Base-by-base conservation (phyloP, 2,888 invertebrate species). In the Orgyia antiqua region DNA sequence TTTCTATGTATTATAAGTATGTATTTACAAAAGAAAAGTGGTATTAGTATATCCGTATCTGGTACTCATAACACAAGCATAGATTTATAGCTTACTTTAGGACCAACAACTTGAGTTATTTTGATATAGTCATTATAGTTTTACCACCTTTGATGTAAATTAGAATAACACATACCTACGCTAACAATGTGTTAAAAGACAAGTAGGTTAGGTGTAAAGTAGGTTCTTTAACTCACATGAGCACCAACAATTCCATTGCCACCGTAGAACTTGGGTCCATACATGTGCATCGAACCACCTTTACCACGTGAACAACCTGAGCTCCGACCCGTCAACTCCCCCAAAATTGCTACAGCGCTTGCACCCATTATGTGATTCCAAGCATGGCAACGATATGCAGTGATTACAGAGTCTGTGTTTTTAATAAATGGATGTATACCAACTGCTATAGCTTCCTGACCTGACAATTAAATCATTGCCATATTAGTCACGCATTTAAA, bases 221-320 rank as follows among this genome's bases (percentile, higher is more conserved):
- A n/a, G n/a, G n/a, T n/a, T n/a, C n/a, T n/a, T n/a, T n/a, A n/a
- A 45, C 56, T 27, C 56, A 96, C 96, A 89, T 99, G 99, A 30
- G 99, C 99, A 13, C 99, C 99, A 9, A 99, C 99, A 65, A 99
- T 99, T 24, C 99, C 99, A 71, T 99, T 99, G 33, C 99, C 99
- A 32, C 95, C 95, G 67, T 92, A 99, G 82, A 99, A 99, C 71
- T 97, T 95, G 24, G 89, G 88, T 0, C 89, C 79, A 62, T 98
- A 98, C 94, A 98, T 94, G 75, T 99, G 99, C 99, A 99, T 99
- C 25, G 98, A 98, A 33, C 99, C 99, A 24, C 99, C 99, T 82
- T 99, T 99, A 31, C 99, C 99, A 31, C 94, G 89, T 0, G 96
- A 94, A 80, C 94, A 95, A 6, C 99, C 99, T 24, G 90, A 89